A percentile compares a stretch with the other conserved stretches of the same genome.
Conservation (phyloP, 2,113 vertebrate species). For the Hylia prasina region DNA sequence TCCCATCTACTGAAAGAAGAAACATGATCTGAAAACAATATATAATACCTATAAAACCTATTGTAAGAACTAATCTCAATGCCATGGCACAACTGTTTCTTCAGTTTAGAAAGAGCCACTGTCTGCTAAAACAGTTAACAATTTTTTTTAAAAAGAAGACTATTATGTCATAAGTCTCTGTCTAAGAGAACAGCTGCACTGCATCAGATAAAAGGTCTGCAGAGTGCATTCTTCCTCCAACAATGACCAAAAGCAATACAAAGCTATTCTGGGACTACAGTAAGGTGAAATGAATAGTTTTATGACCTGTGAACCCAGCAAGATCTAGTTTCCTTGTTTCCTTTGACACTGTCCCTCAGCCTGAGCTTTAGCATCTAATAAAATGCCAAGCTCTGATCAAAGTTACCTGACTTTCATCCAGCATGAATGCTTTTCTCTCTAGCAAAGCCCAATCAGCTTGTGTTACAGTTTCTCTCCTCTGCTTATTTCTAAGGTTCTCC, state of each 20-base stretch:
- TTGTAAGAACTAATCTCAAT: background rate
- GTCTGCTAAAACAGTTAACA: background rate
- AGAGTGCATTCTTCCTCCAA: constrained; percentile 2
- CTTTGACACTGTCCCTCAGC: background rate
- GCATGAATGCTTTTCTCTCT: background rate
- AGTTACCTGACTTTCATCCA: background rate
- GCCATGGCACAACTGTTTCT: background rate
- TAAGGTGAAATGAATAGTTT: constrained; percentile 26
- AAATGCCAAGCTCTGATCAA: background rate
- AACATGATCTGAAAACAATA: background rate
- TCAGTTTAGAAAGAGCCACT: background rate
- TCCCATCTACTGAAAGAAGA: background rate
- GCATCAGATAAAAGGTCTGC: constrained; percentile 18
- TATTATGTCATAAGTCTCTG: background rate
- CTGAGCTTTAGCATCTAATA: background rate
- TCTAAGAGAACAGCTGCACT: constrained; percentile 32
- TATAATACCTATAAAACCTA: background rate
- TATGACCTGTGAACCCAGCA: background rate
- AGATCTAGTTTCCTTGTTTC: background rate
- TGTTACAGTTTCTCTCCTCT: background rate
- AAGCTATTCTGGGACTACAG: background rate
- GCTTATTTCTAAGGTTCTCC: background rate
- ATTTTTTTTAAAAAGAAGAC: background rate
- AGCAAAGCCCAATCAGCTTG: background rate
- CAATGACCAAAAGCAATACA: background rate